A percentile compares a stretch with the other conserved stretches of the same genome.
Evolutionary conservation across 2,888 invertebrate species (phyloP).

Genomic region (Dryobota labecula): DNA sequence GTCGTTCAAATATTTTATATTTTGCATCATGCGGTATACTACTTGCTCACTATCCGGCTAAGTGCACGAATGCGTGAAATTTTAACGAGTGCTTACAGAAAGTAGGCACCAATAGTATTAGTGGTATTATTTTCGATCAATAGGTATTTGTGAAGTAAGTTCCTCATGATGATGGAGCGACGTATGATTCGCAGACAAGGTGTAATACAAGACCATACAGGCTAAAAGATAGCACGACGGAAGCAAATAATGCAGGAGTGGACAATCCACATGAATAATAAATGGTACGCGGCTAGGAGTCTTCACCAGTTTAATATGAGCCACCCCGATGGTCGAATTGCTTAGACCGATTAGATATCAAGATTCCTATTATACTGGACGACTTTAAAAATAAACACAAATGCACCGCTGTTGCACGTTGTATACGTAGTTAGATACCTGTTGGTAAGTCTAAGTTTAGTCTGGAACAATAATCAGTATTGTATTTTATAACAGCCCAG

Average conservation of each 20-base stretch:
- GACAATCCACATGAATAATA: slow-evolving; percentile 80
- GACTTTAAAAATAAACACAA: slow-evolving; percentile 86
- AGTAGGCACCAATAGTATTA: slow-evolving; percentile 50
- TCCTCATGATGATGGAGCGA: slow-evolving; percentile 8
- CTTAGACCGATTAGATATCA: slow-evolving; percentile 60
- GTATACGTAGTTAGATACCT: slow-evolving; percentile 56
- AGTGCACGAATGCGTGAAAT: slow-evolving; percentile 78
- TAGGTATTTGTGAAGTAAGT: neutral
- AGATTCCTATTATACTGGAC: slow-evolving; percentile 75
- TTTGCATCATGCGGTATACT: slow-evolving; percentile 59
- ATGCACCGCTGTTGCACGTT: slow-evolving; percentile 80
- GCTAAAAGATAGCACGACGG: slow-evolving; percentile 64
- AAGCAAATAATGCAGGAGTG: slow-evolving; percentile 74
- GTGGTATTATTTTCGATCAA: slow-evolving; percentile 40
- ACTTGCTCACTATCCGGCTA: slow-evolving; percentile 74
- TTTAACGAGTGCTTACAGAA: slow-evolving; percentile 76
- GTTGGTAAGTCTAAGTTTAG: slow-evolving; percentile 63
- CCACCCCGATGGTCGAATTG: slow-evolving; percentile 73
- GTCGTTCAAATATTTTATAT: slow-evolving; percentile 44
- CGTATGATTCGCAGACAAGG: slow-evolving; percentile 15
- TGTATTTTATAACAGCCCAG: slow-evolving; percentile 70
- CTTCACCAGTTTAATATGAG: slow-evolving; percentile 78
- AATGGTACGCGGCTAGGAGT: slow-evolving; percentile 75
- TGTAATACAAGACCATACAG: slow-evolving; percentile 35
- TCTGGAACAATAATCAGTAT: slow-evolving; percentile 71